These are phyloP conservation scores for Pelagia noctiluca DNA, from an alignment of 30 jellyfish, hydroid and myxozoan genomes.

Conservation along the genomic window DNA sequence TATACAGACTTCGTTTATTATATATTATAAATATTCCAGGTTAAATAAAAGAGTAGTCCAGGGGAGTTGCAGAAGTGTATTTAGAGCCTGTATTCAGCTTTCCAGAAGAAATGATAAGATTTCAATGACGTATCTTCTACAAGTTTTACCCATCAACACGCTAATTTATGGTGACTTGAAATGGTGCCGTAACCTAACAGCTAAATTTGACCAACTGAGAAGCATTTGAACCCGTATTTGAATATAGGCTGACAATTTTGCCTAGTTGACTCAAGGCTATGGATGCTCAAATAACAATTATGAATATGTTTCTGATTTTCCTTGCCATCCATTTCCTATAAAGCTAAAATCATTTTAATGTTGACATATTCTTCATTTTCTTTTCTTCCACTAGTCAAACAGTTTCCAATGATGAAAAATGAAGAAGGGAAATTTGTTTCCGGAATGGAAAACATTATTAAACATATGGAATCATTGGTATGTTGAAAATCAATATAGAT, in stretches of 20 bases:
- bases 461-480: constrained; percentile 16
- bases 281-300: neutral
- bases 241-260: neutral
- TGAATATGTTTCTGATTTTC: neutral
- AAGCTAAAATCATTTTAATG: too few relatives aligned
- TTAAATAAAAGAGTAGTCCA: too few relatives aligned
- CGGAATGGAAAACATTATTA: constrained; percentile 32
- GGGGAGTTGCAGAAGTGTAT: too few relatives aligned
- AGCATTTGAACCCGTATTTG: neutral
- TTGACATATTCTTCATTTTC: neutral
- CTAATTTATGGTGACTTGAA: too few relatives aligned
- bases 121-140: too few relatives aligned
- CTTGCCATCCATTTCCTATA: neutral
- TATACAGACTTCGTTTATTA: too few relatives aligned
- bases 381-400: constrained; percentile 20
- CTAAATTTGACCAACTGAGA: neutral
- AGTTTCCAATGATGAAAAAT: constrained; percentile 61
- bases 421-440: constrained; percentile 32
- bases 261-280: neutral
- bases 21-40: too few relatives aligned
- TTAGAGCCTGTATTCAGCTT: too few relatives aligned
- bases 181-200: too few relatives aligned
- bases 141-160: too few relatives aligned
- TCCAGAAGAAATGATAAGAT: too few relatives aligned
- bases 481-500: neutral